Base-by-base conservation (phyloP, 2,888 invertebrate species). In the Chloromyia formosa region DNA sequence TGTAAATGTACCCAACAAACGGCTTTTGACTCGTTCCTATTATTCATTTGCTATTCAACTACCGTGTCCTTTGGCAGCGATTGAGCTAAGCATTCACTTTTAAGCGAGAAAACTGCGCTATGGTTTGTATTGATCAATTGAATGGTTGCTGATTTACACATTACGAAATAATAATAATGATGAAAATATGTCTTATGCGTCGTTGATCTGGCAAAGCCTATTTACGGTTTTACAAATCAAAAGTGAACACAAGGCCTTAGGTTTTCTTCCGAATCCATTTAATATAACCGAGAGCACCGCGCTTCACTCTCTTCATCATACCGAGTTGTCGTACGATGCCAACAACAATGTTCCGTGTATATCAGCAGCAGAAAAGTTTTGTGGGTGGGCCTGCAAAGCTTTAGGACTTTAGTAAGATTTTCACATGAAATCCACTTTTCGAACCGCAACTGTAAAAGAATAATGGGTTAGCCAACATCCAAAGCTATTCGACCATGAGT, bases 371-470 rank as follows among this genome's bases (percentile, higher is more conserved):
- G 22, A 14, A 1, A 12, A 14, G 66, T 45, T 49, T 66, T 66
- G 66, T 66, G 66, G 66, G 71, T 42, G 56, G n/a, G 71, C 56
- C 27, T 56, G 56, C 20, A 56, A 71, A 71, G 71, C 71, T 71
- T 71, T 58, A 56, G 42, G 56, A 71, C 56, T 71, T 71, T 71
- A 16, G 56, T 18, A 71, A 71, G 71, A 71, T 71, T 56, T 56
- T 56, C 71, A 56, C 58, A 56, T 71, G 71, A 71, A 71, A 71
- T 71, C 71, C 71, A 71, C 68, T 71, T 71, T 71, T 71, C 58
- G 71, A 71, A 71, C 71, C 71, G 71, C 71, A 71, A 40, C 58
- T 56, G 42, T 56, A 42, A 71, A 71, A 71, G 56, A 71, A 71
- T 71, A 42, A 71, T 71, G 71, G 71, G 58, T 71, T 71, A 56